A percentile compares a stretch with the other conserved stretches of the same genome.
Conservation (phyloP, 2,888 invertebrate species). For the Antheraea assamensis region DNA sequence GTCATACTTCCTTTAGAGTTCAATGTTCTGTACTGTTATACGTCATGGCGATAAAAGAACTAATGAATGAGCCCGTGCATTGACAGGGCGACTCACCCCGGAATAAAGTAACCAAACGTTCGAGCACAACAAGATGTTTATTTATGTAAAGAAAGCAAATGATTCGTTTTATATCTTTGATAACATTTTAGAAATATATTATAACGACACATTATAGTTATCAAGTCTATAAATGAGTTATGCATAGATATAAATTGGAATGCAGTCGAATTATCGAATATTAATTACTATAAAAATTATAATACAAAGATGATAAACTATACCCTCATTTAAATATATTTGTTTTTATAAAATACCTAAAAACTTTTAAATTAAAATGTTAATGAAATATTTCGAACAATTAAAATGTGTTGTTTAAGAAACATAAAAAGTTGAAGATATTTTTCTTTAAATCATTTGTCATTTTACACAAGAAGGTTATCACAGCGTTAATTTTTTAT, state of each 20-base stretch:
- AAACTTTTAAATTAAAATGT: too few species aligned
- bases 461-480: slow-evolving; percentile 4
- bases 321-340: background rate
- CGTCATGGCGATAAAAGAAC: slow-evolving; percentile 74
- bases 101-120: slow-evolving; percentile 47
- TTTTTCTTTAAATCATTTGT: background rate
- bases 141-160: slow-evolving; percentile 16
- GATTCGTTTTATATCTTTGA: slow-evolving; percentile 1
- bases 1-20: slow-evolving; percentile 76
- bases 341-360: too few species aligned
- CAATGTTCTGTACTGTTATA: slow-evolving; percentile 67
- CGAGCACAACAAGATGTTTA: slow-evolving; percentile 34
- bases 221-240: background rate
- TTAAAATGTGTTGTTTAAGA: background rate
- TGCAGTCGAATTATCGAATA: background rate
- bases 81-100: slow-evolving; percentile 73
- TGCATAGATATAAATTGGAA: background rate
- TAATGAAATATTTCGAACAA: background rate
- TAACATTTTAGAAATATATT: background rate
- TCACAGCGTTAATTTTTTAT: slow-evolving; percentile 9
- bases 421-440: background rate
- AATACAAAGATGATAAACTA: background rate
- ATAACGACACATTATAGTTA: too few species aligned
- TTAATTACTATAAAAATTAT: background rate
- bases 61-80: slow-evolving; percentile 71